Evolutionary conservation across 2,888 invertebrate genomes (phyloP), one percentile per base, ranked within the genome.

Genomic region (Aporophyla nigra): DNA sequence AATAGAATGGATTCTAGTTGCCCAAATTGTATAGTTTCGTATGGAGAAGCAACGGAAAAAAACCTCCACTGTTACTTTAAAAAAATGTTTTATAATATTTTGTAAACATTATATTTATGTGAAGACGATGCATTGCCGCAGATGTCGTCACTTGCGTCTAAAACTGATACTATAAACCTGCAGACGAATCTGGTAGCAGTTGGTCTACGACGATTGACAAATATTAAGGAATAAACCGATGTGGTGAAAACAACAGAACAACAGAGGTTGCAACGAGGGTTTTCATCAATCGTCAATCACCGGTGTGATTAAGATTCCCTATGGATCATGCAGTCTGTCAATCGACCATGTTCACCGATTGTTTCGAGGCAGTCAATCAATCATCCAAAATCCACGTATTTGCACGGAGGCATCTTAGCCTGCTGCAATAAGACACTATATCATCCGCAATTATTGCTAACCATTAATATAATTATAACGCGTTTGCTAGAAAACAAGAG

Each of bases 381-480:
- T 49, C 9, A 27, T n/a, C 49, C 6, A 2, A 40, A 58, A 21
- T 51, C 24, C 19, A 24, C 12, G 33, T 62, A 46, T 1, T 51
- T 27, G 27, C 19, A 19, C 19, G 4, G 14, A 53, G 53, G 43
- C 46, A 51, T 1, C 16, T 54, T 54, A 59, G 54, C n/a, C 33
- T n/a, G 0, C 49, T 43, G 4, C 9, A 51, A 46, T 24, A 49
- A 49, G 19, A 76, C 53, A 46, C 46, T 51, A 19, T 5, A n/a
- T 53, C 24, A 80, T 33, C n/a, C 14, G 21, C 5, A 51, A 16
- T 54, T 46, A 81, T 74, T n/a, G 46, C 14, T 24, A n/a, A 46
- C 27, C 19, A 58, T 63, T 74, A 53, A 53, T 53, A 43, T 78
- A 53, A 49, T 49, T 74, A 6, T 61, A 65, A 46, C 33, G 58